Evolutionary conservation across 1,140 invertebrate genomes (phyloP), one percentile per base, ranked within the genome.

Genomic region (Anoplolepis gracilipes): DNA sequence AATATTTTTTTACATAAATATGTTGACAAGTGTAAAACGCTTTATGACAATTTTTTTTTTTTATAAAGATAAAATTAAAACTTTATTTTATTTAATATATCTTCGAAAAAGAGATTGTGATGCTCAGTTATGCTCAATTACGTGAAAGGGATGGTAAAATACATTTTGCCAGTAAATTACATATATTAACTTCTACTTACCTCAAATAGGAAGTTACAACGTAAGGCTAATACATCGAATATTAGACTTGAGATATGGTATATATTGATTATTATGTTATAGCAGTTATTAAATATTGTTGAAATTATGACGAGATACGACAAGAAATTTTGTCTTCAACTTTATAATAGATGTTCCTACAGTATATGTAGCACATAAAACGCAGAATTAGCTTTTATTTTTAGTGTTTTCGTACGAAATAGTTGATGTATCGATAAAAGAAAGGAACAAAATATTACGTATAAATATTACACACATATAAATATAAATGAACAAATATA

Each of bases 71-170:
- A 6, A 36, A 33, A 77, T 33, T 49, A 11, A 4, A 55, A 30
- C 3, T 70, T 81, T 55, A 13, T 81, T 70, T 61, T 6, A n/a
- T n/a, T 13, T 72, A 65, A 36, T 75, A 39, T 85, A 55, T 85
- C 49, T 84, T 82, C 67, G 33, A 79, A 88, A 87, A 90, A 88
- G 86, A 53, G 88, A 91, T 90, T 93, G 91, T 93, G 92, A 93
- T 93, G 87, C 91, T 93, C 90, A 92, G 87, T 92, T 92, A 89
- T 90, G 87, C 91, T 93, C 90, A 92, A 86, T 92, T 92, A 89
- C 61, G 70, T 30, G 49, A 65, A 75, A 84, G 59, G 59, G 19
- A 85, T 62, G 59, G 19, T 55, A 67, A 72, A 85, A 22, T n/a
- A 73, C 46, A 49, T 49, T 49, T 84, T 86, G 42, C 65, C 28